Conservation (phyloP, 2,888 invertebrate species). For the Teleogryllus oceanicus region DNA sequence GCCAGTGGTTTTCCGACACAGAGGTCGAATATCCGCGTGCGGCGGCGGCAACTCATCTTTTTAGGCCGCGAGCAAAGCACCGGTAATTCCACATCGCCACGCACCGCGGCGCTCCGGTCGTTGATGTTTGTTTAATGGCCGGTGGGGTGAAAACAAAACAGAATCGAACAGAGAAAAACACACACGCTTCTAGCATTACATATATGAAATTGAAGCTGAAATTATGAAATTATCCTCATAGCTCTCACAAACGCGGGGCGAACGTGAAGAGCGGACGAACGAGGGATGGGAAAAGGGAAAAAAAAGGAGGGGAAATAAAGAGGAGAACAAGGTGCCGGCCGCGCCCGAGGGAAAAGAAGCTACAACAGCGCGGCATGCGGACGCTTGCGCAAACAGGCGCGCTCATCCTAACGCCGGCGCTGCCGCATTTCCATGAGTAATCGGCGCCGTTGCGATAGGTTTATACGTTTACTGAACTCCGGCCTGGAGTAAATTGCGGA, state of each 20-base stretch:
- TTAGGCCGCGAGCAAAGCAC: background rate
- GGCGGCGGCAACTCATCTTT: background rate
- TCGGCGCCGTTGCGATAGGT: background rate
- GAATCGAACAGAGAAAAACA: slow-evolving; percentile 1
- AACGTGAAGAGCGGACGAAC: background rate
- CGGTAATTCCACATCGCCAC: background rate
- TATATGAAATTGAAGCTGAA: background rate
- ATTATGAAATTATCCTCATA: slow-evolving; percentile 6
- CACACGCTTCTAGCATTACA: background rate
- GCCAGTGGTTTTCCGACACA: background rate
- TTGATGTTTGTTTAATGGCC: slow-evolving; percentile 18
- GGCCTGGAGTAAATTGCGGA: slow-evolving; percentile 6
- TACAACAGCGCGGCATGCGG: background rate
- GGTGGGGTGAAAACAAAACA: background rate
- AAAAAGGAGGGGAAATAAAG: background rate
- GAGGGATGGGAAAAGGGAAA: background rate
- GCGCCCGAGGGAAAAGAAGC: background rate
- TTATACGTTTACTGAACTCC: slow-evolving; percentile 18
- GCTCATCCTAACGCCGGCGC: background rate
- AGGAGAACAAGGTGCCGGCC: background rate
- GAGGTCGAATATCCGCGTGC: background rate
- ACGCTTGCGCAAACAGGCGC: too few relatives aligned
- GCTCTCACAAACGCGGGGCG: background rate
- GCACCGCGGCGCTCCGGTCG: background rate
- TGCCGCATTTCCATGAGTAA: slow-evolving; percentile 4